Evolutionary conservation across 2,113 vertebrate species (phyloP).

Genomic region (Promerops cafer): DNA sequence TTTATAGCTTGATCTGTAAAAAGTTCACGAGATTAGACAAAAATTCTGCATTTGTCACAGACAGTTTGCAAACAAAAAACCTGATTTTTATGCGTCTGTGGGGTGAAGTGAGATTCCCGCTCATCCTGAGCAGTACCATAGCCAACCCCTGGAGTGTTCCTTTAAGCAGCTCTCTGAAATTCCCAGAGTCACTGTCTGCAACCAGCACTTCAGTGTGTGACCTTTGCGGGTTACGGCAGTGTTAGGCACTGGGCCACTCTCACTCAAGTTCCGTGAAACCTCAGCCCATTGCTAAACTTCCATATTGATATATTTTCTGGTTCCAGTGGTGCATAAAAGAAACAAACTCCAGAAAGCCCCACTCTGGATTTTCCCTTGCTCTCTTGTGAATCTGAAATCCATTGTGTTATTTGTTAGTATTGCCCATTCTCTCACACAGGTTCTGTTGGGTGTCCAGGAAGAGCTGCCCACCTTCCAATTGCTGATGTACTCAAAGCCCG

Average conservation of each 20-base stretch:
- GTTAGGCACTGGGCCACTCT: conserved; percentile 16
- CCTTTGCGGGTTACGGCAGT: background rate
- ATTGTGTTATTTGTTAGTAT: background rate
- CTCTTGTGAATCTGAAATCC: background rate
- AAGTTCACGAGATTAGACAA: background rate
- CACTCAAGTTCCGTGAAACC: conserved; percentile 21
- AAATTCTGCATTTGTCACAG: background rate
- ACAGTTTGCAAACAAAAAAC: background rate
- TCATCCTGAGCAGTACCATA: background rate
- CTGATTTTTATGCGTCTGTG: background rate
- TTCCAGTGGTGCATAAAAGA: conserved; percentile 47
- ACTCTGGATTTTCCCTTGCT: conserved; percentile 50
- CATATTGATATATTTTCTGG: conserved; percentile 42
- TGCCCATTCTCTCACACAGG: background rate
- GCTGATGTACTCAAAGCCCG: background rate
- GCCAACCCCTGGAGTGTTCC: background rate
- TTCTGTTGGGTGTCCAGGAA: background rate
- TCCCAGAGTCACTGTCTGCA: conserved; percentile 16
- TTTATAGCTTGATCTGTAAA: background rate
- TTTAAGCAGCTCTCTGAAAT: conserved; percentile 24
- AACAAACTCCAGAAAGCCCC: conserved; percentile 55
- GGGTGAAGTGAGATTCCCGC: background rate
- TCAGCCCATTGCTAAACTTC: conserved; percentile 47
- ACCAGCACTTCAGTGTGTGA: conserved; percentile 31
- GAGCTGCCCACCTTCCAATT: background rate